Percentiles rank a stretch among this genome's conserved stretches.
Evolutionary conservation across 2,113 vertebrate genomes (phyloP).

Genomic region (Castor canadensis): DNA sequence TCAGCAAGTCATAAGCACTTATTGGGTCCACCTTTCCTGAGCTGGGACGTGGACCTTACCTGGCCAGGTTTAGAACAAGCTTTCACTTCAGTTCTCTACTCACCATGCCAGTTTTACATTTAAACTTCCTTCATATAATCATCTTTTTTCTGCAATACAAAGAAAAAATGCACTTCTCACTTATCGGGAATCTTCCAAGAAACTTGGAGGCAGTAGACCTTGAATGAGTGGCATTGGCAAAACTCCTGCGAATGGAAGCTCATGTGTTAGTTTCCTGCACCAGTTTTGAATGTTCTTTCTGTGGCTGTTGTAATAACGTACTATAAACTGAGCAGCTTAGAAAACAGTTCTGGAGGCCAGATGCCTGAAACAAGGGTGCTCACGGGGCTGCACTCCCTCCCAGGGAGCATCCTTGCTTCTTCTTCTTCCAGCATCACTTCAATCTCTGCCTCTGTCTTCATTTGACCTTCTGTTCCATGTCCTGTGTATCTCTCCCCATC

Average conservation of each 20-base stretch:
- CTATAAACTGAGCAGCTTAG: background rate
- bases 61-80: background rate
- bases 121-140: background rate
- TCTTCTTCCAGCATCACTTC: background rate
- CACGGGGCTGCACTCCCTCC: fast-evolving
- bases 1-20: background rate
- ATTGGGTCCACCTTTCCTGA: background rate
- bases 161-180: background rate
- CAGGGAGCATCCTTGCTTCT: background rate
- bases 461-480: background rate
- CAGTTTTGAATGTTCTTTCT: too few species aligned
- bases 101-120: background rate
- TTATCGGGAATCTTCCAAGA: background rate
- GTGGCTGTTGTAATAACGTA: background rate
- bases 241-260: background rate
- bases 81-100: background rate
- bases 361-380: background rate
- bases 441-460: background rate
- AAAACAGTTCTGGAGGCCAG: background rate
- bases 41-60: fast-evolving
- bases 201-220: background rate
- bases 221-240: fast-evolving
- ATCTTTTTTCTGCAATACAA: background rate
- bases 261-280: fast-evolving
- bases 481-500: background rate